These are phyloP conservation scores for Cynopterus brachyotis DNA, from an alignment of 2,113 vertebrate species.

Conservation along the genomic window DNA sequence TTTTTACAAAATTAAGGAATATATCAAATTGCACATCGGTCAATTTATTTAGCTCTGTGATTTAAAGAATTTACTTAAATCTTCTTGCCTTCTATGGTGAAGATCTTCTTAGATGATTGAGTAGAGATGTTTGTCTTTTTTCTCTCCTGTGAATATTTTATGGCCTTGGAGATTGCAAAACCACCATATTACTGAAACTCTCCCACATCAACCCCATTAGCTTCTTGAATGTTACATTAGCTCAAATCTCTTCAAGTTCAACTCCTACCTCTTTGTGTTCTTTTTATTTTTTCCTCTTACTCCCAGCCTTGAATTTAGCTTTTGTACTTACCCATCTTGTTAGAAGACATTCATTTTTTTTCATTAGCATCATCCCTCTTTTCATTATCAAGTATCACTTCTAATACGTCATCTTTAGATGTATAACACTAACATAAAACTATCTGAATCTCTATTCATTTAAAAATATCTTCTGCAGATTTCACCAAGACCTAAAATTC, in stretches of 20 bases:
- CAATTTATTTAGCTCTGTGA: background rate
- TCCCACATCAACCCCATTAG: background rate
- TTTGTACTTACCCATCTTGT: background rate
- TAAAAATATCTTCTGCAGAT: background rate
- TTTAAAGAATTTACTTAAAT: background rate
- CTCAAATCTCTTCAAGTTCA: background rate
- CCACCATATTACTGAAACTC: background rate
- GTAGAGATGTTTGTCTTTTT: background rate
- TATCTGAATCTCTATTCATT: background rate
- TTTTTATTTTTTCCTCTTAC: background rate
- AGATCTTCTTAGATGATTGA: background rate
- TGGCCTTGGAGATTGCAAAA: background rate
- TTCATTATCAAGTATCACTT: background rate
- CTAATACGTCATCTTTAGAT: background rate
- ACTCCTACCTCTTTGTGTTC: fast-evolving
- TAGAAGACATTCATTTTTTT: background rate
- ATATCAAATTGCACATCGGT: background rate
- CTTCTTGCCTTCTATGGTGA: background rate
- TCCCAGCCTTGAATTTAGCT: background rate
- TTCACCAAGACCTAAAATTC: background rate
- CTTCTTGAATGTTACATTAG: background rate
- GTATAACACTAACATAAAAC: background rate
- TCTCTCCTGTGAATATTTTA: background rate
- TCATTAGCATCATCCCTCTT: background rate
- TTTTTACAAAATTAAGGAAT: background rate